A percentile compares a stretch with the other conserved stretches of the same genome.
Conservation (phyloP, 2,888 invertebrate genomes). For the Papilio gigon region DNA sequence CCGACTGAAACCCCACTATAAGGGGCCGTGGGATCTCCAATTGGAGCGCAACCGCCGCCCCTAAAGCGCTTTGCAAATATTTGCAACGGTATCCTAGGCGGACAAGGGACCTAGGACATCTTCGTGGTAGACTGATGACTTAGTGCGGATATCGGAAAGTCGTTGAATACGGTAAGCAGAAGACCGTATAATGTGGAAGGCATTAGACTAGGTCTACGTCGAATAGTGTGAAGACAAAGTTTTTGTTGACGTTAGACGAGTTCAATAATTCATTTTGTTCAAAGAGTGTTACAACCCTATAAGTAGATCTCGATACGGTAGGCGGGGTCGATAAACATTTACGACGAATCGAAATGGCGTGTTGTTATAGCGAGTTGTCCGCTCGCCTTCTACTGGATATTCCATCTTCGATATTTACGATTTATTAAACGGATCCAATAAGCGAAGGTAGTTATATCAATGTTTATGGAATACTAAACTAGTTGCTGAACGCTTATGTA, state of each 20-base stretch:
- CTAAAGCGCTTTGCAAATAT: too few relatives aligned
- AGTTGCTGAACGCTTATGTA: not conserved
- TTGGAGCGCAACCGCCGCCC: too few relatives aligned
- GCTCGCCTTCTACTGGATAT: conserved; percentile 18
- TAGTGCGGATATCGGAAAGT: too few relatives aligned
- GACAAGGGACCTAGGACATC: too few relatives aligned
- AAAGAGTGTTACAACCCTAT: not conserved
- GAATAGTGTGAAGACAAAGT: too few relatives aligned
- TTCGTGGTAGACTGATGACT: too few relatives aligned
- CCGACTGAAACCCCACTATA: too few relatives aligned
- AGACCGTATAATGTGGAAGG: too few relatives aligned
- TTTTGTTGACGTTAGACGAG: not conserved
- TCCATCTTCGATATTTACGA: conserved; percentile 27
- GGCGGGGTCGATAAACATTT: conserved; percentile 37
- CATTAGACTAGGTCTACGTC: too few relatives aligned
- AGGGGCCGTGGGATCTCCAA: too few relatives aligned
- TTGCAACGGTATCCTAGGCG: too few relatives aligned
- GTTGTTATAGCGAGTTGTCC: conserved; percentile 22
- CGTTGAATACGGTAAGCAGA: too few relatives aligned
- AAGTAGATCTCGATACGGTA: conserved; percentile 20
- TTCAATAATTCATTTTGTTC: not conserved
- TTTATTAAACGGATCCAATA: conserved; percentile 19
- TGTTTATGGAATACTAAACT: not conserved
- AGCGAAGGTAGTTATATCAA: conserved; percentile 15
- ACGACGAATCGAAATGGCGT: conserved; percentile 39